Base-by-base conservation (phyloP, 2,797 vertebrate species). In the Halcyon badia region DNA sequence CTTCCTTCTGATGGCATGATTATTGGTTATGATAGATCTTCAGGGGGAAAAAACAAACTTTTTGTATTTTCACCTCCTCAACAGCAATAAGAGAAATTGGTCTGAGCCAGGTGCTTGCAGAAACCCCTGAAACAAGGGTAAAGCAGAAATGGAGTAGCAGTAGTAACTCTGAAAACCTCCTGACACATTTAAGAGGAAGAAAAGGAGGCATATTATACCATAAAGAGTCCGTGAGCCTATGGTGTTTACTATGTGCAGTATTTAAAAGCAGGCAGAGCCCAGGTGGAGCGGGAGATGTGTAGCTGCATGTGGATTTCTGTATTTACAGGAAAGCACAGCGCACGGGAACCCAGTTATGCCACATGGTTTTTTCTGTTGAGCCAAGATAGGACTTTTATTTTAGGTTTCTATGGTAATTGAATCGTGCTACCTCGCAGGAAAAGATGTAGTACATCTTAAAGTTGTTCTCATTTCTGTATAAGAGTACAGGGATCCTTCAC, bases 231-330 rank as follows among this genome's bases (percentile, higher is more conserved):
- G 15, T 86, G 14, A 81, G 14, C 2, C 14, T 39, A 17, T 14
- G 11, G 25, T 61, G 2, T 66, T 90, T 31, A 68, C 15, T 17
- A 17, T 54, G 8, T 60, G 71, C 22, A 30, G 21, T 42, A 48
- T 75, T 90, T 72, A 51, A 78, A 88, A 72, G 6, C 14, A 86
- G 52, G 6, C 8, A 65, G 41, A 83, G 82, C 71, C 4, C 0
- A 0, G 4, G 9, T 16, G 10, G 9, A 1, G 0, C 3, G 22
- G 37, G 20, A 84, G 37, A 79, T 79, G 37, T 87, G 72, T 28
- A 84, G 22, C 14, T 77, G 4, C 6, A 37, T 39, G 19, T 42
- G 5, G 69, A 11, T 33, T 93, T 71, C 65, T 83, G 4, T 58
- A 61, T 35, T 71, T 83, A 70, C 22, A 54, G 22, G 68, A 56